These are phyloP conservation scores for Adoxophyes honmai DNA, from an alignment of 1,140 invertebrate genomes.

Conservation along the genomic window DNA sequence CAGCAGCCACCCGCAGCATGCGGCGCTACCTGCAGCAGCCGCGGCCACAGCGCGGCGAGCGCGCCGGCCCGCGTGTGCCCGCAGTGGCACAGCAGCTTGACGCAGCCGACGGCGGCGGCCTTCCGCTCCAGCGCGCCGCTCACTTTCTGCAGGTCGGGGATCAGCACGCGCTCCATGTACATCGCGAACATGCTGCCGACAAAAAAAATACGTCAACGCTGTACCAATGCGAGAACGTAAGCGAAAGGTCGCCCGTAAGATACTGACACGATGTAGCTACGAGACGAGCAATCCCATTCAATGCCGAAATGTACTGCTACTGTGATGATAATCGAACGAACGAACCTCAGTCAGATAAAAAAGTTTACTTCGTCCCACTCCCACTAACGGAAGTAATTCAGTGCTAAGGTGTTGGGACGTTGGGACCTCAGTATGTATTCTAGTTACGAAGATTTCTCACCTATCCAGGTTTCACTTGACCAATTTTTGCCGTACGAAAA, in stretches of 20 bases:
- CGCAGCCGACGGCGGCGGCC: constrained; percentile 92
- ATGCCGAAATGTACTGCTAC: too few relatives aligned
- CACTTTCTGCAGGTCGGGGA: constrained; percentile 92
- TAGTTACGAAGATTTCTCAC: too few relatives aligned
- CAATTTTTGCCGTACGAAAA: too few relatives aligned
- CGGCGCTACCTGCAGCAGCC: constrained; percentile 81
- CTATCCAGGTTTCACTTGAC: too few relatives aligned
- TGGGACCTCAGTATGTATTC: too few relatives aligned
- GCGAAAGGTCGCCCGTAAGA: too few relatives aligned
- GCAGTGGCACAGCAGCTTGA: constrained; percentile 89
- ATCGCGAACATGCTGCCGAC: constrained; percentile 94
- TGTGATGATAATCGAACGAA: too few relatives aligned
- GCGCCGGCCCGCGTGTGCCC: constrained; percentile 80
- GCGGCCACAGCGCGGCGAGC: constrained; percentile 81
- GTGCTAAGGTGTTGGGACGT: too few relatives aligned
- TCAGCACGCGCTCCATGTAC: constrained; percentile 92
- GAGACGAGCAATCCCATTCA: not conserved
- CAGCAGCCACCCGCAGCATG: too few relatives aligned
- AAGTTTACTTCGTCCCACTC: too few relatives aligned
- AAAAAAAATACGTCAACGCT: constrained; percentile 16
- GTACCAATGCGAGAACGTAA: not conserved
- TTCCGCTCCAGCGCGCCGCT: constrained; percentile 89
- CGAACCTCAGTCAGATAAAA: too few relatives aligned
- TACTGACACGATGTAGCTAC: not conserved
- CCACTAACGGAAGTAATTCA: too few relatives aligned